Conservation (phyloP, 2,797 vertebrate genomes). For the Leptoclinus maculatus region DNA sequence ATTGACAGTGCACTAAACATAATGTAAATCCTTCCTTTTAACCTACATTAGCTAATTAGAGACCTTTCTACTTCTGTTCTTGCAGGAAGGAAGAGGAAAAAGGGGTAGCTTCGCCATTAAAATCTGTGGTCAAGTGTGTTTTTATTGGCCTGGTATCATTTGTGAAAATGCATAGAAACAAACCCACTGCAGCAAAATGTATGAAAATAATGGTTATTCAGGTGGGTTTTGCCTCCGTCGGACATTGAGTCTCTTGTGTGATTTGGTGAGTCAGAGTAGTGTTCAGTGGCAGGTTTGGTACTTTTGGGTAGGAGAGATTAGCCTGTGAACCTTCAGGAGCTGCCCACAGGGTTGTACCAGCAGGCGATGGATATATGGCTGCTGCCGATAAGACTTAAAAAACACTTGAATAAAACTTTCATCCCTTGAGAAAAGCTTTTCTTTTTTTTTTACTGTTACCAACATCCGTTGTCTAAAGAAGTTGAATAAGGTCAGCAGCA, state of each 20-base stretch:
- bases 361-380: conserved; percentile 72
- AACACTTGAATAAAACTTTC: conserved; percentile 71
- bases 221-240: background rate
- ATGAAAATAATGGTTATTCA: background rate
- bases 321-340: conserved; percentile 59
- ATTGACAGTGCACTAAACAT: conserved; percentile 66
- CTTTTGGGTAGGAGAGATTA: conserved; percentile 64
- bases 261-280: conserved; percentile 4
- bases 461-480: conserved; percentile 20
- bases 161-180: background rate
- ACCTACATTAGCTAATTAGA: conserved; percentile 70
- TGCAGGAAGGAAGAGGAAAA: background rate
- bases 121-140: conserved; percentile 12
- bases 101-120: background rate
- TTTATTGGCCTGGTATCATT: background rate
- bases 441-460: background rate
- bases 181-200: background rate
- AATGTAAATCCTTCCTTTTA: conserved; percentile 61
- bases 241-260: background rate
- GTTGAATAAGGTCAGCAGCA: conserved; percentile 28
- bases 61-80: conserved; percentile 41
- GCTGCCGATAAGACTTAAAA: conserved; percentile 77
- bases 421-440: conserved; percentile 52
- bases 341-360: conserved; percentile 60
- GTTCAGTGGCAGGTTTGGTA: conserved; percentile 34